phyloP scores from a whole-genome alignment of 1,140 invertebrate genomes.

The Lucilia cuprina region DNA sequence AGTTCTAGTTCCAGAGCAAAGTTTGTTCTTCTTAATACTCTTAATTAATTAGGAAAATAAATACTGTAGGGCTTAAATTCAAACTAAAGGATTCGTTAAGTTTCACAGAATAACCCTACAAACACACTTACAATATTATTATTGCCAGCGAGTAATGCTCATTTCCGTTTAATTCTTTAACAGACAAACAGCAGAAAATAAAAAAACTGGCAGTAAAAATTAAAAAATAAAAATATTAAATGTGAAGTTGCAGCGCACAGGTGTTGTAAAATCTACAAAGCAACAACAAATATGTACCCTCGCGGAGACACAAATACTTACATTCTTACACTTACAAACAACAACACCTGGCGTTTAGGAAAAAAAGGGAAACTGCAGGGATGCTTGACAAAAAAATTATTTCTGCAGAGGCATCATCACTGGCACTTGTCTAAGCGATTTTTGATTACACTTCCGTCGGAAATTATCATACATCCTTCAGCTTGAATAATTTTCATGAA shows the following conservation, averaged over 20 bases:
- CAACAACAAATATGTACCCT: too few species aligned
- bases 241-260: constrained; percentile 16
- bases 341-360: not conserved
- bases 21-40: too few species aligned
- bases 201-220: not conserved
- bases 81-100: too few species aligned
- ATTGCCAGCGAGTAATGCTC: constrained; percentile 30
- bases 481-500: constrained; percentile 61
- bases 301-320: not conserved
- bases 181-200: not conserved
- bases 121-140: not conserved
- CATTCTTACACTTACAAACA: not conserved
- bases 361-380: not conserved
- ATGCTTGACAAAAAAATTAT: not conserved
- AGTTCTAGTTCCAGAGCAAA: too few species aligned
- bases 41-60: too few species aligned
- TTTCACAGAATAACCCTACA: too few species aligned
- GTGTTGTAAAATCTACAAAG: constrained; percentile 6
- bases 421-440: constrained; percentile 61
- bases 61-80: too few species aligned
- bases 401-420: constrained; percentile 16
- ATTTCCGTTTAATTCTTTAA: constrained; percentile 33
- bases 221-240: not conserved
- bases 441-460: constrained; percentile 63
- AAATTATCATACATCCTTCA: constrained; percentile 64